Evolutionary conservation across 2,797 vertebrate genomes (phyloP).

Genomic region (Melanogrammus aeglefinus): DNA sequence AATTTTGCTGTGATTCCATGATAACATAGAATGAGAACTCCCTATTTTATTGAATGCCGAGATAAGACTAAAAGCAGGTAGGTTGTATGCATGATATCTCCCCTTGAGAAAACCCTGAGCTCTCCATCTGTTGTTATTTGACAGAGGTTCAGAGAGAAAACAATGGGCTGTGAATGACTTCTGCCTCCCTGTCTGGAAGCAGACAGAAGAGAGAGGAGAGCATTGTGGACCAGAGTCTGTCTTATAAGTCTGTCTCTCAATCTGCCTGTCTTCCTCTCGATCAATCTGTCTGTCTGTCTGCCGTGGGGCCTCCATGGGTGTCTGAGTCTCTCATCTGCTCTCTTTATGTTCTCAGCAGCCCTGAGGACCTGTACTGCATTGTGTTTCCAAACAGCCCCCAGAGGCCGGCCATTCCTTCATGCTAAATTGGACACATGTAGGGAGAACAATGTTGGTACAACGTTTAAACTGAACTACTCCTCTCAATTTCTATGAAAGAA

Average conservation of each 20-base stretch:
- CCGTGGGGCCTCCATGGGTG: background rate
- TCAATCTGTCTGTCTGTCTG: background rate
- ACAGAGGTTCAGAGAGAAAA: slow-evolving; percentile 28
- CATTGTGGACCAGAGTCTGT: slow-evolving; percentile 1
- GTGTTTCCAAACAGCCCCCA: background rate
- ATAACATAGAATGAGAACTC: background rate
- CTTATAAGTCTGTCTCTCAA: slow-evolving; percentile 27
- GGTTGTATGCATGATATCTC: background rate
- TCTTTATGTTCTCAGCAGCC: background rate
- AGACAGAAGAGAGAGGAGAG: slow-evolving; percentile 20
- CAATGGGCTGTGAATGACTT: slow-evolving; percentile 23
- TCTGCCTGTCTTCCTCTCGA: background rate
- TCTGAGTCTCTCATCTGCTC: background rate
- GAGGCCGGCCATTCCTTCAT: background rate
- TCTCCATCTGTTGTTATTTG: slow-evolving; percentile 3
- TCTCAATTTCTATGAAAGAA: background rate
- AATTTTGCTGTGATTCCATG: background rate
- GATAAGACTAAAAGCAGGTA: background rate
- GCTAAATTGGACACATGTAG: background rate
- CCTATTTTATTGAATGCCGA: background rate
- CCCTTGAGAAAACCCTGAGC: background rate
- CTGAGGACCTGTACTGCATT: background rate
- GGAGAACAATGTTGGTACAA: background rate
- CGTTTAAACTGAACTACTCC: background rate
- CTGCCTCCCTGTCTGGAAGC: slow-evolving; percentile 47